These are phyloP conservation scores for Clarias platycephalus DNA, from an alignment of 2,797 vertebrate genomes.

Conservation along the genomic window DNA sequence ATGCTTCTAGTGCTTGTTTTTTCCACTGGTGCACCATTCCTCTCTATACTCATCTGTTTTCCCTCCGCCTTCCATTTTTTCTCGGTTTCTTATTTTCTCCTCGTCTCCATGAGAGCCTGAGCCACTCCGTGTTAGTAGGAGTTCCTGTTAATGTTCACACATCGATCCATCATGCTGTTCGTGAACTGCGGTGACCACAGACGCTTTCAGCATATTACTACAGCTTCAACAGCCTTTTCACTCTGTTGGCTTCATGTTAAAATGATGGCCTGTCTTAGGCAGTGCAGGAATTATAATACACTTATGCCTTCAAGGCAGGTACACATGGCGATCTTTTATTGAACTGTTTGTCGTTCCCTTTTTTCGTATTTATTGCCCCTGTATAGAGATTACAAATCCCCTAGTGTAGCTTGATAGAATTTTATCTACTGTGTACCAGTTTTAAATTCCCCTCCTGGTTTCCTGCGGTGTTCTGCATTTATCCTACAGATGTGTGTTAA, in stretches of 20 bases:
- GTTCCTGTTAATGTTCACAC: slow-evolving; percentile 6
- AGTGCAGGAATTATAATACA: background rate
- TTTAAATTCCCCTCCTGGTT: background rate
- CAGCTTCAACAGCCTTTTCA: slow-evolving; percentile 5
- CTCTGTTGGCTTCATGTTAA: background rate
- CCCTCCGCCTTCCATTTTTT: background rate
- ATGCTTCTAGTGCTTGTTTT: background rate
- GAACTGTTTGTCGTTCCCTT: background rate
- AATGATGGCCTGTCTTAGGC: background rate
- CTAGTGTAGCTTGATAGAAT: background rate
- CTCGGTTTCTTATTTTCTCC: background rate
- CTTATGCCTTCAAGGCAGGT: slow-evolving; percentile 9
- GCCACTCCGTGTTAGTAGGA: background rate
- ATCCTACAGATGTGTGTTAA: background rate
- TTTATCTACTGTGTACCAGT: background rate
- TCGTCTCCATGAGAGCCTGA: background rate
- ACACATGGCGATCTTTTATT: background rate
- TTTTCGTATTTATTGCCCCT: background rate
- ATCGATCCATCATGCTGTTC: slow-evolving; percentile 13
- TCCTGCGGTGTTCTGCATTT: background rate
- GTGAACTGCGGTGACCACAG: background rate
- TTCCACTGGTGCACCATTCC: background rate
- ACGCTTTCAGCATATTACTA: slow-evolving; percentile 16
- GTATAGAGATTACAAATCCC: background rate
- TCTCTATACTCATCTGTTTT: slow-evolving; percentile 1